phyloP scores from a whole-genome alignment of 2,113 vertebrate species.

The Poecilia latipinna region DNA sequence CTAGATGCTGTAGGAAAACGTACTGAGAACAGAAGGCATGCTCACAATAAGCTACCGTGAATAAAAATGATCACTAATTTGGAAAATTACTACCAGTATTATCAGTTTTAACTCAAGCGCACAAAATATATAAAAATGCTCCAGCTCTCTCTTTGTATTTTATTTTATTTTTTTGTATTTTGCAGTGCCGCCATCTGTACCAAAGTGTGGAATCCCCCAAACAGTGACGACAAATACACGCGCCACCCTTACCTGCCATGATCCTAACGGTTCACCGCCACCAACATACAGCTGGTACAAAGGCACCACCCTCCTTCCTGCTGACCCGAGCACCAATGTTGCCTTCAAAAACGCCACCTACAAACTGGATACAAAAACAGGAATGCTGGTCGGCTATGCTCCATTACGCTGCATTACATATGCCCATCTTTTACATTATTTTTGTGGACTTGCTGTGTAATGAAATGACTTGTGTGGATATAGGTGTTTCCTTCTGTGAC shows the following conservation, averaged over 20 bases:
- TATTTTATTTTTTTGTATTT: neutral
- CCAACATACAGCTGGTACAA: constrained; percentile 78
- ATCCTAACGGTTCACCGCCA: constrained; percentile 69
- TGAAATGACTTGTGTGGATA: neutral
- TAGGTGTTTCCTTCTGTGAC: constrained; percentile 62
- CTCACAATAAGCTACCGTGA: no score
- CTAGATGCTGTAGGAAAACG: no score
- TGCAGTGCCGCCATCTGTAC: constrained; percentile 75
- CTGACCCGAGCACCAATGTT: constrained; percentile 64
- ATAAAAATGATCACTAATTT: no score
- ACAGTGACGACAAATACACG: constrained; percentile 64
- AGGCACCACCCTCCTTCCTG: constrained; percentile 62
- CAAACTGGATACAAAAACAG: constrained; percentile 40
- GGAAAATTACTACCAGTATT: neutral
- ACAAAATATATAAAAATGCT: no score
- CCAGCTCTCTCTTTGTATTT: no score
- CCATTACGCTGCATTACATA: neutral
- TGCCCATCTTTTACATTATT: neutral
- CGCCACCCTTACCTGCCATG: constrained; percentile 57
- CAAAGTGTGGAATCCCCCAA: constrained; percentile 66
- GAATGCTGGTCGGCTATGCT: constrained; percentile 72
- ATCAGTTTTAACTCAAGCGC: no score
- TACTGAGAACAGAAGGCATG: no score
- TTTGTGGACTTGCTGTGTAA: neutral
- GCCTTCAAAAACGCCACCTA: constrained; percentile 76